Evolutionary conservation across 2,113 vertebrate species (phyloP).

Genomic region (Heloderma charlesbogerti): DNA sequence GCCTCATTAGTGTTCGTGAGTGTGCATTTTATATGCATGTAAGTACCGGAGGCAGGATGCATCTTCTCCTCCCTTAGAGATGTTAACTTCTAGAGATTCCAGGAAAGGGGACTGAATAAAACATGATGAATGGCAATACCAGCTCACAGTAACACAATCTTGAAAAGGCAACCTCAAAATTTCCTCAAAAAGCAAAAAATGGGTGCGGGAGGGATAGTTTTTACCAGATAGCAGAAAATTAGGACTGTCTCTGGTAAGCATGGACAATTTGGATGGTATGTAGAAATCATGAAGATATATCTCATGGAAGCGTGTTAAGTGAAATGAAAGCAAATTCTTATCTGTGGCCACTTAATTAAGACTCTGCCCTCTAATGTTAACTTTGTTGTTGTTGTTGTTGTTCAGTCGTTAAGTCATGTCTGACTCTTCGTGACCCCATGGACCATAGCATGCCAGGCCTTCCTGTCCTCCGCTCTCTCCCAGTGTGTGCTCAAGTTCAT

Average conservation of each 20-base stretch:
- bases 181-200: background rate
- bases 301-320: slow-evolving; percentile 28
- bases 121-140: background rate
- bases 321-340: slow-evolving; percentile 41
- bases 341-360: slow-evolving; percentile 14
- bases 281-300: background rate
- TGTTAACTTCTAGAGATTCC: background rate
- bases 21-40: background rate
- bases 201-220: background rate
- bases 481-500: too few relatives aligned
- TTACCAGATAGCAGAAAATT: background rate
- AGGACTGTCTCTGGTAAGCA: background rate
- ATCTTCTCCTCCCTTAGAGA: background rate
- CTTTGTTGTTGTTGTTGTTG: too few relatives aligned
- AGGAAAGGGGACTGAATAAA: background rate
- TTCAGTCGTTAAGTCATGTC: too few relatives aligned
- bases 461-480: too few relatives aligned
- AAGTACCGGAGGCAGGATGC: background rate
- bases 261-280: background rate
- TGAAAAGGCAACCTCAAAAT: background rate
- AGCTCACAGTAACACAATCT: background rate
- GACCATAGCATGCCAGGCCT: too few relatives aligned
- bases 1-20: background rate
- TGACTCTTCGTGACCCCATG: too few relatives aligned
- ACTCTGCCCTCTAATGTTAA: slow-evolving; percentile 23